Evolutionary conservation across 2,888 invertebrate species (phyloP).

Genomic region (Andrena fulva): DNA sequence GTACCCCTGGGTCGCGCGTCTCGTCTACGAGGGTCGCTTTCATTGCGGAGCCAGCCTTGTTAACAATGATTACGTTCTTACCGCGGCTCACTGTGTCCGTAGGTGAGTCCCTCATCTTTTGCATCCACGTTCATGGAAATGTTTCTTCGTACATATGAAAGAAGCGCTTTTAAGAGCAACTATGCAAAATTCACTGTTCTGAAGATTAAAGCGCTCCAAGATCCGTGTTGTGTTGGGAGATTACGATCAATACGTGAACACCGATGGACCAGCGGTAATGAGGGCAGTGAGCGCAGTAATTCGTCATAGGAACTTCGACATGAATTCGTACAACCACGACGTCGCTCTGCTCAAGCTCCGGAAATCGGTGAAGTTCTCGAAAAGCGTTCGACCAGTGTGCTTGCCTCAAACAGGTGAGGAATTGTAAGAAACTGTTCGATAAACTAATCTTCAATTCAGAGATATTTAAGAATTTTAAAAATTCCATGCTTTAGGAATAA

Average conservation of each 20-base stretch:
- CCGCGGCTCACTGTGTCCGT: conserved; percentile 94
- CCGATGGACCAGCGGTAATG: conserved; percentile 92
- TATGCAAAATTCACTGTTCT: background rate
- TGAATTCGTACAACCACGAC: conserved; percentile 94
- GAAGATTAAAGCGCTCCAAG: conserved; percentile 91
- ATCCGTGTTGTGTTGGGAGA: conserved; percentile 94
- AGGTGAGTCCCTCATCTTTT: conserved; percentile 86
- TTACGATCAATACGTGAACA: conserved; percentile 92
- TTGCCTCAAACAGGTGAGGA: conserved; percentile 89
- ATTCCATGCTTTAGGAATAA: background rate
- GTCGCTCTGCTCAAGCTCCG: conserved; percentile 92
- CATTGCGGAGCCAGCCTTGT: conserved; percentile 95
- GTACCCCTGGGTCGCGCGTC: conserved; percentile 94
- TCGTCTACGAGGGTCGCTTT: conserved; percentile 95
- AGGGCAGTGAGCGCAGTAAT: conserved; percentile 92
- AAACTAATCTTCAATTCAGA: too few relatives aligned
- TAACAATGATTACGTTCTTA: conserved; percentile 93
- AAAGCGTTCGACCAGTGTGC: conserved; percentile 92
- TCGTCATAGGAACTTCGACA: conserved; percentile 93
- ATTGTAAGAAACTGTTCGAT: background rate
- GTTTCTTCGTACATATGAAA: background rate
- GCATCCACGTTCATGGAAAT: background rate
- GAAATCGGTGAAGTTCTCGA: conserved; percentile 91
- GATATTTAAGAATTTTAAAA: background rate
- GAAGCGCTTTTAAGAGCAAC: background rate